Evolutionary conservation across 2,888 invertebrate species (phyloP), one percentile per base, ranked within the genome.

Genomic region (Aradus depressus): DNA sequence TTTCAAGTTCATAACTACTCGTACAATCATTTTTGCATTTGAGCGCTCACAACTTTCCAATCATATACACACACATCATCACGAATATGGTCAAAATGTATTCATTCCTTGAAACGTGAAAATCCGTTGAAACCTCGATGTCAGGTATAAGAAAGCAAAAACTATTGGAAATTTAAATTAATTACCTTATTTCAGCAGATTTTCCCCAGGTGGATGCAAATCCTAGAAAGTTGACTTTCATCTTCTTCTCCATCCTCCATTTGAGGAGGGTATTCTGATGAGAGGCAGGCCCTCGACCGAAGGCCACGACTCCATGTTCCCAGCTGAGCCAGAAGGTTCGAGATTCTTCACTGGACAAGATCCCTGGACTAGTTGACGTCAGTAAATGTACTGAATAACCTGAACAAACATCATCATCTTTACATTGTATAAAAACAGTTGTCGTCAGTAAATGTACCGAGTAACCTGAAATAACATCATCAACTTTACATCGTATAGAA

Each of bases 311-410:
- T 0, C 75, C 76, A 0, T 74, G 74, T 52, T 77, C 78, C 80
- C 79, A 80, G 65, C 75, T 75, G n/a, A 79, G 71, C 80, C 79
- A 80, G 70, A 77, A 79, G 0, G 78, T 76, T 53, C 74, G 73
- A 72, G 77, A 79, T 1, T 74, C 68, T 25, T 54, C 72, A 56
- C 73, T 72, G 0, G 76, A 75, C 19, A 79, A 70, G 5, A 73
- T 71, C 44, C 72, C 73, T 0, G 76, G 75, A 26, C 77, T 77
- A 49, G 74, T 71, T 1, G 72, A 72, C 53, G 75, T 76, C 16
- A 74, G 72, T 47, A 80, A 63, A 58, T 78, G 79, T 10, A 79
- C 75, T 32, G 77, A 77, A 60, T 77, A 78, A 1, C 76, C 79
- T 80, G 66, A 18, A 67, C 67, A 51, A 18, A 16, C 8, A 37